phyloP scores from a whole-genome alignment of 2,113 vertebrate genomes.

The Falcunculus frontatus region DNA sequence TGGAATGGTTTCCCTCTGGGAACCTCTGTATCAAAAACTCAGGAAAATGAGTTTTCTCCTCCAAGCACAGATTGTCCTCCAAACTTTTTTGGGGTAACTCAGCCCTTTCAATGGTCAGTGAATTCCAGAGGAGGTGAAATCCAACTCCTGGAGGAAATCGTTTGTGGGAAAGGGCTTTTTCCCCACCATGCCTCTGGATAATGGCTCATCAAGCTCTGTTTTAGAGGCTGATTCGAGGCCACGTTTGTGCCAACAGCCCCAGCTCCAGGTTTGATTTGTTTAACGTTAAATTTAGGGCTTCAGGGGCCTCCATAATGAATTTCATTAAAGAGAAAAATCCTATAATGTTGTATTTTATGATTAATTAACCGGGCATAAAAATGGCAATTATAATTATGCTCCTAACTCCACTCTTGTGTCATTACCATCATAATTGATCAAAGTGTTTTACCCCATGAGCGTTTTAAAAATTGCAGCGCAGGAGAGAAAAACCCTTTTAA shows the following conservation, averaged over 20 bases:
- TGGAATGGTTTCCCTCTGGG: background rate
- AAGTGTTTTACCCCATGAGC: constrained; percentile 46
- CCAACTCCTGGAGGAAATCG: background rate
- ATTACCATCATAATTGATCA: constrained; percentile 64
- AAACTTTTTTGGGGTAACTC: background rate
- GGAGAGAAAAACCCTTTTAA: background rate
- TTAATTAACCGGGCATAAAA: constrained; percentile 72
- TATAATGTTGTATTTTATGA: constrained; percentile 62
- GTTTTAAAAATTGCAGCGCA: background rate
- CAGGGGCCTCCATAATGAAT: constrained; percentile 48
- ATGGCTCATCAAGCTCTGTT: background rate
- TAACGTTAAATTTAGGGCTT: constrained; percentile 55
- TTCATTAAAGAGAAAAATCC: constrained; percentile 62
- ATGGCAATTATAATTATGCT: constrained; percentile 68
- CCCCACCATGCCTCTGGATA: background rate
- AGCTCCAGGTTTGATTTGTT: constrained; percentile 57
- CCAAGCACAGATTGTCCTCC: background rate
- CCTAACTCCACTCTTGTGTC: constrained; percentile 57
- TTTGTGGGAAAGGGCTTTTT: background rate
- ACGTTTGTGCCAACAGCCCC: constrained; percentile 12
- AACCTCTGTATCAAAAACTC: background rate
- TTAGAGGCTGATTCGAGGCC: background rate
- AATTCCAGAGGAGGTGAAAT: background rate
- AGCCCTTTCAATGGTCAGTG: background rate
- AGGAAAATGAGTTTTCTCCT: background rate